phyloP scores from a whole-genome alignment of 2,797 vertebrate genomes.

The Dallia pectoralis region DNA sequence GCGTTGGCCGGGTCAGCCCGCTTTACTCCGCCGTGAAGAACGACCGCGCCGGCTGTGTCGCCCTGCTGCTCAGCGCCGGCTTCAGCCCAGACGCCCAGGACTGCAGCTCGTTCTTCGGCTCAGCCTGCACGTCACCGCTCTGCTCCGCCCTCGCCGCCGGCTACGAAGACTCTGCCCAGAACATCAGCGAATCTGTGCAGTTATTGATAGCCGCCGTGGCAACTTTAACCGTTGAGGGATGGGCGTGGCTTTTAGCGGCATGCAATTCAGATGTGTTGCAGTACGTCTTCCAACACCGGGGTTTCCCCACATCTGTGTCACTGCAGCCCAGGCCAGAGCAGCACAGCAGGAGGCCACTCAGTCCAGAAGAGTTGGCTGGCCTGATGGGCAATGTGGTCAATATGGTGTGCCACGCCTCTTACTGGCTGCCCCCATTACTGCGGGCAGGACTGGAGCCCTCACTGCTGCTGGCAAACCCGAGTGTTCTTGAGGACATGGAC shows the following conservation, averaged over 20 bases:
- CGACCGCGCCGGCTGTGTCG: neutral
- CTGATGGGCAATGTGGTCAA: constrained; percentile 52
- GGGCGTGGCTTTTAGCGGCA: neutral
- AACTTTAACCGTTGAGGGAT: neutral
- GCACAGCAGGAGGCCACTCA: neutral
- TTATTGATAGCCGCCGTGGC: constrained; percentile 9
- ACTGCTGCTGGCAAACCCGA: constrained; percentile 52
- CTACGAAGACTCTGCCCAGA: neutral
- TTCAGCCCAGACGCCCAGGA: constrained; percentile 14
- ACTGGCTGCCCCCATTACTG: constrained; percentile 71
- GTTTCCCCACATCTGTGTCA: constrained; percentile 32
- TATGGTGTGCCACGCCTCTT: constrained; percentile 45
- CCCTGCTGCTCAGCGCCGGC: constrained; percentile 10
- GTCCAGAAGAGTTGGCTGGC: constrained; percentile 36
- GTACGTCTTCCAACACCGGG: constrained; percentile 41
- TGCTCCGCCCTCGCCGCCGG: neutral
- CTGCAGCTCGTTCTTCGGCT: neutral
- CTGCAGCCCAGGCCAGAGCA: constrained; percentile 8
- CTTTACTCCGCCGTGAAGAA: constrained; percentile 8
- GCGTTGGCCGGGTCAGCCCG: constrained; percentile 1
- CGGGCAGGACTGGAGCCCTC: constrained; percentile 67
- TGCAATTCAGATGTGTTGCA: constrained; percentile 3
- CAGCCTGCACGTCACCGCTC: neutral
- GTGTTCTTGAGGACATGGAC: constrained; percentile 61
- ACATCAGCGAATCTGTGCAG: neutral